phyloP scores from a whole-genome alignment of 1,140 invertebrate species.

The Platorchestia sp. region DNA sequence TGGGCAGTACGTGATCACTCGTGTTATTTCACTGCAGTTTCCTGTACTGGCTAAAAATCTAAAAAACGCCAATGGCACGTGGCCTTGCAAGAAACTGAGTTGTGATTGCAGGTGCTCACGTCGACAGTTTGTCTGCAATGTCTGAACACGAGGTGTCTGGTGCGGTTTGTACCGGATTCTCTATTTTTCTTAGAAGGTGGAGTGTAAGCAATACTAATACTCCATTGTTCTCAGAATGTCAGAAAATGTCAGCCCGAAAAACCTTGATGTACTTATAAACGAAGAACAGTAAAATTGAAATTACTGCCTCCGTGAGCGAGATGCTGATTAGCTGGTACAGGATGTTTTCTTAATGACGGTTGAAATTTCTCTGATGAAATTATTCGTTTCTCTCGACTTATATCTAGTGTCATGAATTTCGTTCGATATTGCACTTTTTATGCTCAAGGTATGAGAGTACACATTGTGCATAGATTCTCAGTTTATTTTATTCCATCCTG shows the following conservation, averaged over 20 bases:
- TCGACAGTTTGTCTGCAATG: background rate
- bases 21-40: background rate
- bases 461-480: too few relatives aligned
- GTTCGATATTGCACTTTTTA: too few relatives aligned
- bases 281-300: background rate
- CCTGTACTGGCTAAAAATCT: background rate
- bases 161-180: background rate
- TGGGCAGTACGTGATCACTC: too few relatives aligned
- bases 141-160: background rate
- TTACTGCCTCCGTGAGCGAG: background rate
- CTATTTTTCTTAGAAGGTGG: background rate
- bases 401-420: too few relatives aligned
- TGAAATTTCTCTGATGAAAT: background rate
- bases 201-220: background rate
- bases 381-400: too few relatives aligned
- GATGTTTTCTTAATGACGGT: background rate
- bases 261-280: background rate
- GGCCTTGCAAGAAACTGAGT: background rate
- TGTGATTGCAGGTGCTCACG: background rate
- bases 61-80: background rate
- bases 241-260: background rate
- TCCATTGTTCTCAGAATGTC: background rate
- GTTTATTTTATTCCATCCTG: too few relatives aligned
- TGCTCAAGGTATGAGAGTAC: too few relatives aligned
- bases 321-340: background rate